Evolutionary conservation across 2,797 vertebrate species (phyloP), one percentile per base, ranked within the genome.

Genomic region (Notoglanidium macrostoma): DNA sequence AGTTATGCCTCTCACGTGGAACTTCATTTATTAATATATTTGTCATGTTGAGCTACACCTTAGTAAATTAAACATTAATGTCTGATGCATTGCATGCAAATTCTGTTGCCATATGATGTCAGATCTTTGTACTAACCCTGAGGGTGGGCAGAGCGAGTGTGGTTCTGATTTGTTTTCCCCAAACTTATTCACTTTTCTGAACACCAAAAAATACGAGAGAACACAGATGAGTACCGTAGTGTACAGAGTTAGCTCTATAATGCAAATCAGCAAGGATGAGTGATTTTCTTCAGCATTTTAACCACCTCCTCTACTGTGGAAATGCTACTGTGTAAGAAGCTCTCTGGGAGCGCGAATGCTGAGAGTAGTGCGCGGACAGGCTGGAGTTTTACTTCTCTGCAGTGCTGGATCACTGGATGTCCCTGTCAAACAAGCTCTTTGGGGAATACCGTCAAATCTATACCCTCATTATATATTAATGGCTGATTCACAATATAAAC

Each of bases 401-500:
- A 86, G 81, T 81, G 85, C 86, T 67, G 85, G 87, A 91, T 90
- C 88, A 89, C 57, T 73, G 81, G 70, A 67, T 81, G 78, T 91
- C 54, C 77, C 86, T 84, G 87, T 88, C 86, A 86, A 89, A 90
- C 77, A 88, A 70, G 44, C 88, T 90, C 90, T 87, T 85, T 79
- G 85, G 90, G 89, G 88, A 90, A 84, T 7, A 65, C 84, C 77
- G 78, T 68, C 85, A 86, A 87, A 90, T 87, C 91, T 93, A 91
- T 91, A 91, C 59, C 77, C 77, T 40, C 86, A 90, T 92, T 87
- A 92, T 87, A 90, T 90, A 92, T 92, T 91, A 91, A 89, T 89
- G 85, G 88, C 89, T 89, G 90, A 91, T 92, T 90, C 89, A 93
- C 85, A 87, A 86, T 76, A 87, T 85, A 88, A 90, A 88, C 84